Conservation (phyloP, 2,797 vertebrate genomes). For the Geotrypetes seraphini region DNA sequence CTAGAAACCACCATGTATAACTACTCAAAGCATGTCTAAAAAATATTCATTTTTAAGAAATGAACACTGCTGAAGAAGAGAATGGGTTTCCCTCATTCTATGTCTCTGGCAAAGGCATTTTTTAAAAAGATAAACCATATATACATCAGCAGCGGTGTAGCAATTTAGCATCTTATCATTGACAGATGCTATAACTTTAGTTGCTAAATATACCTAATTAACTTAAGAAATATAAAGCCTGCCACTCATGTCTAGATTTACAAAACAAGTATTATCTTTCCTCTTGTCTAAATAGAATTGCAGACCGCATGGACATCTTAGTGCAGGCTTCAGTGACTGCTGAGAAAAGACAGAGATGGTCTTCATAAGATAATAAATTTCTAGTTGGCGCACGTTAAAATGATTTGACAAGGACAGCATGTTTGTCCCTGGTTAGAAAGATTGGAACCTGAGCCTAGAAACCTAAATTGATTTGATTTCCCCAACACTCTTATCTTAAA, state of each 20-base stretch:
- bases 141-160: not conserved
- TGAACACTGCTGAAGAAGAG: no score
- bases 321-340: slow-evolving; percentile 8
- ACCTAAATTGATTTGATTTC: slow-evolving; percentile 76
- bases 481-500: slow-evolving; percentile 71
- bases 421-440: slow-evolving; percentile 48
- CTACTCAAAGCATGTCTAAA: no score
- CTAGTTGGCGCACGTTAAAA: slow-evolving; percentile 54
- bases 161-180: not conserved
- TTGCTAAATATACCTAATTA: not conserved
- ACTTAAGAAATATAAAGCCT: not conserved
- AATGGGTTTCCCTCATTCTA: no score
- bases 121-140: not conserved
- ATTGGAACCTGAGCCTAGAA: slow-evolving; percentile 53
- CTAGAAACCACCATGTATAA: no score
- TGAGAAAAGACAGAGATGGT: slow-evolving; percentile 16
- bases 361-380: slow-evolving; percentile 48
- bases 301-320: slow-evolving; percentile 1
- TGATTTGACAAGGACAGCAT: slow-evolving; percentile 51
- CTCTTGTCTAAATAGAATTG: slow-evolving; percentile 11
- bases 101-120: no score
- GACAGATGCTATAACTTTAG: not conserved
- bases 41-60: no score
- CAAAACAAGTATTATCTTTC: not conserved
- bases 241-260: not conserved